A percentile compares a stretch with the other conserved stretches of the same genome.
phyloP scores from a whole-genome alignment of 2,113 vertebrate species.

The Panthera uncia region DNA sequence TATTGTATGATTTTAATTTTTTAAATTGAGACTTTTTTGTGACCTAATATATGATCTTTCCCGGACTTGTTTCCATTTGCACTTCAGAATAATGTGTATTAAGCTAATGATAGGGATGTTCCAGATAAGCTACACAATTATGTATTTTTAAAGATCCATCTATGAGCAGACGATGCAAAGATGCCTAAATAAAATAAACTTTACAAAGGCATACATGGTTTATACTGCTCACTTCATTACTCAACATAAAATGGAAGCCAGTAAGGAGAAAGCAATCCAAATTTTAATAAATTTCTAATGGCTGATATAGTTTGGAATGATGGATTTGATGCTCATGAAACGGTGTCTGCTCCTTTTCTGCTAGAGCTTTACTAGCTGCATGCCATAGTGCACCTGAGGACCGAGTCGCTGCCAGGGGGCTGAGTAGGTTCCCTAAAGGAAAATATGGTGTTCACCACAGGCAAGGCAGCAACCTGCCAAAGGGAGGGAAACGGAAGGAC shows the following conservation, averaged over 20 bases:
- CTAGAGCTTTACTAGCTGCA: neutral
- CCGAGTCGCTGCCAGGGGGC: accelerated
- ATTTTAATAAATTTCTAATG: neutral
- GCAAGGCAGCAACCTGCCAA: neutral
- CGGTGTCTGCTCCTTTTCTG: neutral
- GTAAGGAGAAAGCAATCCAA: neutral
- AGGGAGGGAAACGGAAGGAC: neutral
- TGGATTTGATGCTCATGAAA: neutral
- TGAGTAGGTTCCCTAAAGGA: neutral
- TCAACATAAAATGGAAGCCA: neutral
- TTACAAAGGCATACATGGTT: neutral
- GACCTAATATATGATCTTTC: neutral
- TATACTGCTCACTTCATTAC: neutral
- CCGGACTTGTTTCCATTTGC: neutral
- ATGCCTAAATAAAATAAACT: neutral
- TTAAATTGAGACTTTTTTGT: neutral
- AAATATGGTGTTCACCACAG: neutral
- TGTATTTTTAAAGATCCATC: neutral
- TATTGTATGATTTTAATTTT: neutral
- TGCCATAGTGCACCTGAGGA: neutral
- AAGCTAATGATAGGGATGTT: neutral
- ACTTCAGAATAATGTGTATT: neutral
- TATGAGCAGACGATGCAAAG: neutral
- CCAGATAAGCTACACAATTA: neutral
- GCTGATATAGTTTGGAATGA: neutral